Percentiles rank a stretch among this genome's conserved stretches.
These are phyloP conservation scores for Dermolepida albohirtum DNA, from an alignment of 2,888 invertebrate genomes.

Conservation along the genomic window DNA sequence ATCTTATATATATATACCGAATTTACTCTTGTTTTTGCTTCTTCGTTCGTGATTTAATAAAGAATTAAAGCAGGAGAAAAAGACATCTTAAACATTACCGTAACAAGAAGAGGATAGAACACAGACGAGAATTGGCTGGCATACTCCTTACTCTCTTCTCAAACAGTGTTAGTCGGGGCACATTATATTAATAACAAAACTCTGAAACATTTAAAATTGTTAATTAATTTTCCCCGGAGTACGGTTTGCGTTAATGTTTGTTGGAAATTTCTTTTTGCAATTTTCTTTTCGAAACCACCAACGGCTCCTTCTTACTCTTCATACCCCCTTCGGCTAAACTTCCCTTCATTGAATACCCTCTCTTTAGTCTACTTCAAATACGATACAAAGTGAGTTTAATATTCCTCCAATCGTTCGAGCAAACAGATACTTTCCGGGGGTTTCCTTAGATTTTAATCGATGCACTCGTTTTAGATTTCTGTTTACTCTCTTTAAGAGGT, in stretches of 20 bases:
- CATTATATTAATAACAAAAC: slow-evolving; percentile 26
- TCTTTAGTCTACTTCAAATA: slow-evolving; percentile 7
- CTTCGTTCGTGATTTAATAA: no score
- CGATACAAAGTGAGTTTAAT: slow-evolving; percentile 22
- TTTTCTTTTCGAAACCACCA: slow-evolving; percentile 16
- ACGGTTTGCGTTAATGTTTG: slow-evolving; percentile 41
- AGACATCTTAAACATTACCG: no score
- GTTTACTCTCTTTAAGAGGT: no score
- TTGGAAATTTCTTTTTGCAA: slow-evolving; percentile 28
- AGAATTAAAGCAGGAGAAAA: no score
- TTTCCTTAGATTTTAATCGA: no score
- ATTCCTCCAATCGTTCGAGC: not conserved
- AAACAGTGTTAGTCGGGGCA: slow-evolving; percentile 28
- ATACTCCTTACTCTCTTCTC: no score
- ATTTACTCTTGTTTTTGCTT: no score
- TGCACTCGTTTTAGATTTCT: no score
- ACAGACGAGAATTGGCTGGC: no score
- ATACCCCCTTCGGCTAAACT: slow-evolving; percentile 5
- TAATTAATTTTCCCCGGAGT: slow-evolving; percentile 44
- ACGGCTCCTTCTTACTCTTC: not conserved
- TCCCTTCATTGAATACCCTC: not conserved
- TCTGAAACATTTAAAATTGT: slow-evolving; percentile 45
- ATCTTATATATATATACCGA: no score
- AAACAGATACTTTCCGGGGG: no score
- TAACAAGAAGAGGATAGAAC: no score